phyloP scores from a whole-genome alignment of 2,113 vertebrate species.

The Alces alces region DNA sequence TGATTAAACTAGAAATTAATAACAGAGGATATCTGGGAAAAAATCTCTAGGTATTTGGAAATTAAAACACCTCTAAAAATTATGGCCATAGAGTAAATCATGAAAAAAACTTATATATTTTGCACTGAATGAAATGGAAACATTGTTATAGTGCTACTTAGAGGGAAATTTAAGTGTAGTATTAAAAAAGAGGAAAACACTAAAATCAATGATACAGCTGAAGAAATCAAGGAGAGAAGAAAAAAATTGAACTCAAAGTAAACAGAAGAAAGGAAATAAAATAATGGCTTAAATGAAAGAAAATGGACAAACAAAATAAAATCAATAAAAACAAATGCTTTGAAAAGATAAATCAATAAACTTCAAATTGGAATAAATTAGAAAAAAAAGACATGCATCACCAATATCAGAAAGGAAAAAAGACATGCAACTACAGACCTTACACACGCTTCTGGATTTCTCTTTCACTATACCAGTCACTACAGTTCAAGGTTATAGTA shows the following conservation, averaged over 20 bases:
- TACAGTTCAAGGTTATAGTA: not conserved
- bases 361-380: not conserved
- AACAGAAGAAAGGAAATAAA: not conserved
- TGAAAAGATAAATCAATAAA: not conserved
- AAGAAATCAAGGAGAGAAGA: not conserved
- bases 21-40: not conserved
- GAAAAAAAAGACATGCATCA: not conserved
- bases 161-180: not conserved
- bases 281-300: not conserved
- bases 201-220: not conserved
- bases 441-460: not conserved
- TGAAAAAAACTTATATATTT: not conserved
- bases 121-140: not conserved
- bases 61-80: not conserved
- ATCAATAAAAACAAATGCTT: not conserved
- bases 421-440: not conserved
- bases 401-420: not conserved
- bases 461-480: not conserved
- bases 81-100: not conserved
- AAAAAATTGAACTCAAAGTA: not conserved
- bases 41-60: not conserved
- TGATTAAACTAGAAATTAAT: not conserved
- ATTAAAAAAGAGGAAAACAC: not conserved
- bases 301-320: not conserved
- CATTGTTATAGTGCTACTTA: not conserved